Evolutionary conservation across 2,113 vertebrate genomes (phyloP), one percentile per base, ranked within the genome.

Genomic region (Ptychochromis oligacanthus): DNA sequence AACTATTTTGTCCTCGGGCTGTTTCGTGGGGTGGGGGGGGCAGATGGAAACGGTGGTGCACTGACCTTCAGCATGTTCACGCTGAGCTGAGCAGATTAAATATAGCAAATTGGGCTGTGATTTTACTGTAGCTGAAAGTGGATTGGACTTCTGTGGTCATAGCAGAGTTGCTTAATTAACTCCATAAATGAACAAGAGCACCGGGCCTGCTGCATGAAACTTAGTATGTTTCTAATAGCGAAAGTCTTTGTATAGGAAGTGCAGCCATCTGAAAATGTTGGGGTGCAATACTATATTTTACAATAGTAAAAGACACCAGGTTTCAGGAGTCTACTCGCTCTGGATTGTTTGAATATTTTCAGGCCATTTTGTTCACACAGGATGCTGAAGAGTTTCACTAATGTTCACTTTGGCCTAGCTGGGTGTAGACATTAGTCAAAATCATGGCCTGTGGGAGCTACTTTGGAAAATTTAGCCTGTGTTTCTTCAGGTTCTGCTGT

Each of bases 61-160:
- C n/a, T 82, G 89, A 92, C 87, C 85, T 92, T 89, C 85, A 88
- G 4, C 85, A 1, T 62, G 82, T 79, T 89, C 84, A 83, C 36
- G 40, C 85, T 59, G 81, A 75, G 81, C 64, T 22, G 67, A 86
- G 75, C 83, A 84, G 79, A 91, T 89, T 81, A 83, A 89, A 85
- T 43, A 57, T 4, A 59, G 64, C 72, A 87, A 86, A 82, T 60
- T 78, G 43, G 75, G 65, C 57, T 78, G 0, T 28, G 64, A 77
- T 85, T 86, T 67, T 31, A 61, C 61, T 57, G 75, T 61, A 65
- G 86, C 83, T 79, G 20, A 4, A 70, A 78, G 74, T 54, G 77
- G 77, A 70, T 31, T 38, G 70, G 22, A 9, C 57, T 56, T 75
- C 72, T 40, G 49, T 28, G 58, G 72, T 57, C 12, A 7, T 31